Percentiles rank a stretch among this genome's conserved stretches.
Conservation (phyloP, 2,113 vertebrate genomes). For the Addax nasomaculatus region DNA sequence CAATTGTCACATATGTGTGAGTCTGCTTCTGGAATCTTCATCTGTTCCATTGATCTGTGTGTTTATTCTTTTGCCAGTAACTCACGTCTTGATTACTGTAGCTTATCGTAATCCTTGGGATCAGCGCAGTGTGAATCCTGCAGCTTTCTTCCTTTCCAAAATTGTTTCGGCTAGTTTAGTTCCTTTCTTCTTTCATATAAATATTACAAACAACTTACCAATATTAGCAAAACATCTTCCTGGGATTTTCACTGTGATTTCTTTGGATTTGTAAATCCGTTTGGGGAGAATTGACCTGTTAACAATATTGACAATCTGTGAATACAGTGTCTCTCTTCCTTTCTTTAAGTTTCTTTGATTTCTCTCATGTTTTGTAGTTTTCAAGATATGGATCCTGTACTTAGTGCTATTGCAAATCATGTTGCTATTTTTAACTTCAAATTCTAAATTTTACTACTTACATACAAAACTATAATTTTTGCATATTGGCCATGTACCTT, state of each 20-base stretch:
- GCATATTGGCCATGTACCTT: not conserved
- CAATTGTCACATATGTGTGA: not conserved
- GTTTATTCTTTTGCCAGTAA: not conserved
- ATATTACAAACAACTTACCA: not conserved
- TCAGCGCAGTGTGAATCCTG: not conserved
- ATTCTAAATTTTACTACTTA: not conserved
- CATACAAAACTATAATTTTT: not conserved
- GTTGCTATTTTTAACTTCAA: not conserved
- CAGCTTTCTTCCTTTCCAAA: not conserved
- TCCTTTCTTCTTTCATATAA: not conserved
- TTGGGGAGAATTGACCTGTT: not conserved
- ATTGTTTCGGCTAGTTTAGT: not conserved
- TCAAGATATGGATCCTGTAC: not conserved
- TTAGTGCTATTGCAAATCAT: not conserved
- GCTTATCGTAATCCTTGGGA: not conserved
- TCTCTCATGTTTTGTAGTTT: not conserved
- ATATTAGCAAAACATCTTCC: not conserved
- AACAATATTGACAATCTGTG: not conserved
- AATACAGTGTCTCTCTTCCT: not conserved
- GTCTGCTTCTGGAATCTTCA: not conserved
- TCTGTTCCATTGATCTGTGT: not conserved
- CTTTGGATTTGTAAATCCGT: not conserved
- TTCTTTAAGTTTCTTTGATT: not conserved
- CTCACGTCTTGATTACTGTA: not conserved
- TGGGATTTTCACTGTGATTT: not conserved